Evolutionary conservation across 2,113 vertebrate genomes (phyloP).

Genomic region (Alethe diademata): DNA sequence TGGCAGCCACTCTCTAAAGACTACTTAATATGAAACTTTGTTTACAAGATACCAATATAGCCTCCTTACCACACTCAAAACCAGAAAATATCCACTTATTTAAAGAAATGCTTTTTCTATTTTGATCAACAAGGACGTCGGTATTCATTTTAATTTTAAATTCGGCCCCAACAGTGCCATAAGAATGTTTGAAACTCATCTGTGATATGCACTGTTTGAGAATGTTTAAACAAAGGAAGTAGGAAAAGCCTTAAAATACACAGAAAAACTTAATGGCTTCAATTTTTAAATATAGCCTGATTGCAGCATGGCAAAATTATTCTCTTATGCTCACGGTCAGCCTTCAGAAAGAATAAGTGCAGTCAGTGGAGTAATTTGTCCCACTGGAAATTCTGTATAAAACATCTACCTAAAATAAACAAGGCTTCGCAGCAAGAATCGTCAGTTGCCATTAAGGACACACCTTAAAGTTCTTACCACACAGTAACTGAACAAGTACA

Average conservation of each 20-base stretch:
- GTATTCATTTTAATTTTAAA: constrained; percentile 50
- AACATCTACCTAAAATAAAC: constrained; percentile 75
- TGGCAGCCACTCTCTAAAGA: constrained; percentile 59
- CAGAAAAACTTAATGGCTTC: constrained; percentile 53
- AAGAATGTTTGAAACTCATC: constrained; percentile 38
- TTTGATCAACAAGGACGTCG: constrained; percentile 29
- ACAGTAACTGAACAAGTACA: constrained; percentile 77
- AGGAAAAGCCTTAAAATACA: constrained; percentile 60
- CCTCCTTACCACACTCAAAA: constrained; percentile 54
- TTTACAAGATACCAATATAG: constrained; percentile 55
- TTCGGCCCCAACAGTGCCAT: background rate
- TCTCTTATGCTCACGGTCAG: constrained; percentile 33
- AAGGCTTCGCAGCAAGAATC: constrained; percentile 70
- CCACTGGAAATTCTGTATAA: constrained; percentile 67
- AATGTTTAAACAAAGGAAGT: constrained; percentile 65
- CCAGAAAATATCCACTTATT: constrained; percentile 59
- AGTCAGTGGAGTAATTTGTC: constrained; percentile 56
- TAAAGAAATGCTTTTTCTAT: constrained; percentile 50
- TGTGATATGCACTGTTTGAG: constrained; percentile 44
- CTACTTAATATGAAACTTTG: constrained; percentile 61
- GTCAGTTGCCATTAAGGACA: constrained; percentile 75
- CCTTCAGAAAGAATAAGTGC: constrained; percentile 47
- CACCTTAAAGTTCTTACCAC: constrained; percentile 79
- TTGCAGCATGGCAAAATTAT: constrained; percentile 38
- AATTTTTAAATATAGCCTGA: constrained; percentile 37